phyloP scores from a whole-genome alignment of 2,113 vertebrate genomes.

The Chloropsis hardwickii region DNA sequence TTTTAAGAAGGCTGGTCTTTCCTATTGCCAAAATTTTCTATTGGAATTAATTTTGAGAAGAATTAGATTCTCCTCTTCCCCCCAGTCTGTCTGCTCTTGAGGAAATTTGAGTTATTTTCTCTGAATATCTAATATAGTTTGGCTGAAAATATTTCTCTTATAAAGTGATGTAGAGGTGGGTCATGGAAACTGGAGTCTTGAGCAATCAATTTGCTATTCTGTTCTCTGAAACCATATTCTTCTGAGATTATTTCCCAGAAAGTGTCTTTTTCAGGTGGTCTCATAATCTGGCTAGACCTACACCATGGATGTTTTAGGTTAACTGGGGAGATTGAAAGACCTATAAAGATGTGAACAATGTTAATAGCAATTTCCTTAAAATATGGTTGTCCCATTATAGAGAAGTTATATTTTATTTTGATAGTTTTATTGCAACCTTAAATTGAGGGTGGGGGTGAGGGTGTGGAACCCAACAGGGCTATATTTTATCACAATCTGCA shows the following conservation, averaged over 20 bases:
- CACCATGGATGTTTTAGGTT: background rate
- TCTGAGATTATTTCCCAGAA: background rate
- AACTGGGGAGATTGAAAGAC: background rate
- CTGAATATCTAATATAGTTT: background rate
- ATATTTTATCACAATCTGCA: background rate
- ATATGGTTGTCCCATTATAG: background rate
- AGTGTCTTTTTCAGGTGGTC: background rate
- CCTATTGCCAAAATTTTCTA: background rate
- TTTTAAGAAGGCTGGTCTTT: background rate
- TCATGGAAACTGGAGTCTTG: background rate
- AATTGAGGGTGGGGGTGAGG: background rate
- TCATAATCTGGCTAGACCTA: background rate
- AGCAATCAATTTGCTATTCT: background rate
- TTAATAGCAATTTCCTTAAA: background rate
- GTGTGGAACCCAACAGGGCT: background rate
- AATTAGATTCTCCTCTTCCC: background rate
- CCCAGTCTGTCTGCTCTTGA: background rate
- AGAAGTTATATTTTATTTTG: background rate
- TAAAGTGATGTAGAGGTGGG: background rate
- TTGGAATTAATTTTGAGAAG: background rate
- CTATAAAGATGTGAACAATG: background rate
- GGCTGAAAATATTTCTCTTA: background rate
- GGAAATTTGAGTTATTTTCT: background rate
- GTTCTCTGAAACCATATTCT: background rate
- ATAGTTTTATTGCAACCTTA: background rate